phyloP scores from a whole-genome alignment of 2,888 invertebrate genomes.

The Tridacna crocea region DNA sequence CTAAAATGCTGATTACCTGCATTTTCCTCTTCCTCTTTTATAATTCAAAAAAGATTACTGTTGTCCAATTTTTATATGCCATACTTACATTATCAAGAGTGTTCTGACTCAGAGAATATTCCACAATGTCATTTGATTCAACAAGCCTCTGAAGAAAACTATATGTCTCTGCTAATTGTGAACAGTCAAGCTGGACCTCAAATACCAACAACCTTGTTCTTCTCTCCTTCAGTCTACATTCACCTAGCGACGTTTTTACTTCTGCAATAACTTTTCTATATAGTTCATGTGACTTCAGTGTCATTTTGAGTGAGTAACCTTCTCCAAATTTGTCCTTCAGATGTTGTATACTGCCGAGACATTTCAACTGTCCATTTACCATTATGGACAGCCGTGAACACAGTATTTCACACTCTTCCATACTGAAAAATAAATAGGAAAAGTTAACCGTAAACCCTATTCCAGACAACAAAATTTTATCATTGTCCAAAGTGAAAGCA shows the following conservation, averaged over 20 bases:
- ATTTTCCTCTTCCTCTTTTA: background rate
- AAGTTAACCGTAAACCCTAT: too few relatives aligned
- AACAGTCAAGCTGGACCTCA: conserved; percentile 77
- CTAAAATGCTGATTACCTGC: background rate
- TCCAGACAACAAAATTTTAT: too few relatives aligned
- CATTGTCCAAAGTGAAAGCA: too few relatives aligned
- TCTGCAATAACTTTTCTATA: conserved; percentile 76
- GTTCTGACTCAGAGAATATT: conserved; percentile 84
- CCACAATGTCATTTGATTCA: conserved; percentile 79
- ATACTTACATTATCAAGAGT: conserved; percentile 84
- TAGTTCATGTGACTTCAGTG: conserved; percentile 80
- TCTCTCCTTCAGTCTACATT: conserved; percentile 83
- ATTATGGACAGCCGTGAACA: conserved; percentile 92
- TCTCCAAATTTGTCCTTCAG: conserved; percentile 87
- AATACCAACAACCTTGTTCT: conserved; percentile 83
- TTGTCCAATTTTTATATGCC: background rate
- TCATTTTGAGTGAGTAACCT: conserved; percentile 83
- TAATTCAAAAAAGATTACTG: background rate
- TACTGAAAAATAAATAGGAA: conserved; percentile 86
- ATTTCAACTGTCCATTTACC: conserved; percentile 90
- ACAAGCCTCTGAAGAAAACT: conserved; percentile 80
- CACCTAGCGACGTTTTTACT: conserved; percentile 80
- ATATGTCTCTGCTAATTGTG: conserved; percentile 81
- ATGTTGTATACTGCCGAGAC: conserved; percentile 90
- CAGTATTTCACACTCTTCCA: conserved; percentile 94